Evolutionary conservation across 2,113 vertebrate species (phyloP).

Genomic region (Delphinus delphis): DNA sequence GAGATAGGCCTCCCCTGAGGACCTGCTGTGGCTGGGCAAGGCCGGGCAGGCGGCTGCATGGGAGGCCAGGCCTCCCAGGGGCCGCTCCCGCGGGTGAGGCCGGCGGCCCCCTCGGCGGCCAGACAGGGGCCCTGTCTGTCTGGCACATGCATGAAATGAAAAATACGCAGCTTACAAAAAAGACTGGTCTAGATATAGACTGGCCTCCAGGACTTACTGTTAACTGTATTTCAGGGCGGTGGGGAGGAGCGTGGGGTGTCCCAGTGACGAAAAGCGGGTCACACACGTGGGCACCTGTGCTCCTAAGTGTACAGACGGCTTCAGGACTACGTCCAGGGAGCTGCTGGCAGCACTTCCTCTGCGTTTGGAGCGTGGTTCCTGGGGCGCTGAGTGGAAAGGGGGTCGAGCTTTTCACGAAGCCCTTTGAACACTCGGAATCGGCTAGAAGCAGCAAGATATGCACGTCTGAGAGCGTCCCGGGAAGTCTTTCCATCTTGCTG

Average conservation of each 20-base stretch:
- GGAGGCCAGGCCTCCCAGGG: no score
- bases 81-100: no score
- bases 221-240: background rate
- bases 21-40: no score
- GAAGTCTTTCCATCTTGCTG: background rate
- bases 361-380: background rate
- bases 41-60: no score
- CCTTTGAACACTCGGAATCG: background rate
- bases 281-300: background rate
- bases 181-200: no score
- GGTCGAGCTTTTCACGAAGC: rapidly evolving
- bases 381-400: background rate
- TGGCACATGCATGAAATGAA: background rate
- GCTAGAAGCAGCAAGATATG: background rate
- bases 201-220: background rate
- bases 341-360: background rate
- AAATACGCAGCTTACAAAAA: background rate
- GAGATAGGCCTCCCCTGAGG: no score
- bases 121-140: no score
- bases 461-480: background rate
- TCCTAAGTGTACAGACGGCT: background rate
- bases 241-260: background rate
- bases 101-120: no score
- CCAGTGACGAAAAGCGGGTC: background rate
- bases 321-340: no score